Evolutionary conservation across 2,888 invertebrate genomes (phyloP), one percentile per base, ranked within the genome.

Genomic region (Mechanitis messenoides): DNA sequence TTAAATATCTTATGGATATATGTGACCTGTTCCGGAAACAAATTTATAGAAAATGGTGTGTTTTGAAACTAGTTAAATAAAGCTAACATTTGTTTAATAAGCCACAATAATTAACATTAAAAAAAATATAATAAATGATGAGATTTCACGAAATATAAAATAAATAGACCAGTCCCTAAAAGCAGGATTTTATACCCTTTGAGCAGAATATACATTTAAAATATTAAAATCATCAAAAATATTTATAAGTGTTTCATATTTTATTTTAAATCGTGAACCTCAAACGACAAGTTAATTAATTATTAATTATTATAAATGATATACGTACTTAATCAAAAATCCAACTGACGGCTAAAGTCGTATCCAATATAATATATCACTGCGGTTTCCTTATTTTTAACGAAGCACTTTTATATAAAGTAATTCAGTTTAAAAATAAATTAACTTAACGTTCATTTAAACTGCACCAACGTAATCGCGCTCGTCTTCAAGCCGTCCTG

Each of bases 291-390:
- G 2, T 50, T 12, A 28, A 50, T 50, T 50, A 50, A 63, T 57
- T 56, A 58, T 38, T 60, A 60, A 60, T 56, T 33, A 61, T 56
- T 45, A 38, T 58, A 60, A 56, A 33, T 55, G 33, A 47, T 55
- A 11, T 77, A 88, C 88, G 80, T 80, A 87, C 88, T 79, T 79
- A 83, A 83, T 79, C 72, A 85, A 83, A 77, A 83, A 82, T 84
- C 81, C 83, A 77, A 70, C 68, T 65, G 70, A 69, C 70, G 71
- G 74, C 68, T 20, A 71, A 72, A 71, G 72, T 67, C 62, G 73
- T 77, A 77, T 80, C 79, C 81, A 78, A 78, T 75, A 71, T 68
- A 71, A 67, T 62, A 20, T 71, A 72, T 81, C 79, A 79, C 76
- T 70, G 74, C 70, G 71, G 76, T 75, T 73, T 71, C 73, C 74